Conservation (phyloP, 92 coral and sea anemone genomes). For the Epizoanthus illoricatus region DNA sequence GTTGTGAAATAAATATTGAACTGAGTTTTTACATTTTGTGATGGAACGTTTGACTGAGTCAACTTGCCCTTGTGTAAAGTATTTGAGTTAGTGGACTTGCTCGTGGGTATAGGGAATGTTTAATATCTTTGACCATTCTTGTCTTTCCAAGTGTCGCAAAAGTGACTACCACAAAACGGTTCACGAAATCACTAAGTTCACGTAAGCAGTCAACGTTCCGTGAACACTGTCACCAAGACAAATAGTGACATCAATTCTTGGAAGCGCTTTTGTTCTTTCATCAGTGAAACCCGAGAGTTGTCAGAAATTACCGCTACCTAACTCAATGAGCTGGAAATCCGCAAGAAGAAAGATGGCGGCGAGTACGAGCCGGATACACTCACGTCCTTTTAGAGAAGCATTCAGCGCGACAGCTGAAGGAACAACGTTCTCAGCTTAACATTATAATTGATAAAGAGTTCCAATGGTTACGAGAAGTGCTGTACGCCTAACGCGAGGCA, state of each 20-base stretch:
- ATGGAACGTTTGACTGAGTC: no score
- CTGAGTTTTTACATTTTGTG: no score
- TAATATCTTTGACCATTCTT: no score
- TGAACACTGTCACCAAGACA: background rate
- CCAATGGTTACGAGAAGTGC: slow-evolving; percentile 9
- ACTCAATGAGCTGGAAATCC: slow-evolving; percentile 22
- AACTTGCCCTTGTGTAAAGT: no score
- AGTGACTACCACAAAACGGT: no score
- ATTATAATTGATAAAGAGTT: slow-evolving; percentile 22
- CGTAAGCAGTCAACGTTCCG: background rate
- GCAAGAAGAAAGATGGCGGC: background rate
- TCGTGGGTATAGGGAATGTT: no score
- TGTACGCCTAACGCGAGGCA: slow-evolving; percentile 1
- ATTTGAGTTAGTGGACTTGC: no score
- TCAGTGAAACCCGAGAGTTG: slow-evolving; percentile 26
- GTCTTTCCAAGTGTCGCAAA: no score
- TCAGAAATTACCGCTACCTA: slow-evolving; percentile 7
- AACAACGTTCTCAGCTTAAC: background rate
- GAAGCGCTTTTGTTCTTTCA: slow-evolving; percentile 18
- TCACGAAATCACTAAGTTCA: background rate
- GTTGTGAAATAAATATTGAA: no score
- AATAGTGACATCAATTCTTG: slow-evolving; percentile 21
- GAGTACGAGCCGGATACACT: slow-evolving; percentile 28
- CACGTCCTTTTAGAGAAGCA: slow-evolving; percentile 32
- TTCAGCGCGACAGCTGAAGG: slow-evolving; percentile 24